A percentile compares a stretch with the other conserved stretches of the same genome.
Conservation (phyloP, 1,140 invertebrate genomes). For the Periplaneta americana region DNA sequence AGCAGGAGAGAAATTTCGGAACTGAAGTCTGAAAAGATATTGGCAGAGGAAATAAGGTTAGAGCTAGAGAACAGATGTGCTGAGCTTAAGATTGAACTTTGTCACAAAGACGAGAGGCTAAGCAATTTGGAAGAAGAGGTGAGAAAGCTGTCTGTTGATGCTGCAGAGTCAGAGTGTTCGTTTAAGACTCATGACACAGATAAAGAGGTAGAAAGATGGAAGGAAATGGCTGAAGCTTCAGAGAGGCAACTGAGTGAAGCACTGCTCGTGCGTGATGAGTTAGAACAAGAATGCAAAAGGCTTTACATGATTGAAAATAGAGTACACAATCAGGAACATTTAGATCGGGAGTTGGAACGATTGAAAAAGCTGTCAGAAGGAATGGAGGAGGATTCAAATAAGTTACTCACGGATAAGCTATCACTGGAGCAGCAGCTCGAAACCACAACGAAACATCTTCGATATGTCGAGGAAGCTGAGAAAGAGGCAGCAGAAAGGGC, state of each 20-base stretch:
- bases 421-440: background rate
- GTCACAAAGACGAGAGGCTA: background rate
- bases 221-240: background rate
- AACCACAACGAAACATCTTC: background rate
- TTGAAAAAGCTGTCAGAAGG: background rate
- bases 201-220: background rate
- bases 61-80: background rate
- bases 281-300: constrained; percentile 13
- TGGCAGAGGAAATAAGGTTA: background rate
- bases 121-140: background rate
- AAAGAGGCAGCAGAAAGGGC: background rate
- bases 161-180: background rate
- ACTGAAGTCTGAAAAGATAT: background rate
- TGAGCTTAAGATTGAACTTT: background rate
- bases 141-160: background rate
- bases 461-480: background rate
- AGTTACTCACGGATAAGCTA: background rate
- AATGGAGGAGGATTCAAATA: background rate
- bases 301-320: background rate
- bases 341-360: background rate
- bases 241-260: constrained; percentile 3
- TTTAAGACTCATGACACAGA: background rate
- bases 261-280: background rate
- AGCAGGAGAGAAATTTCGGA: background rate
- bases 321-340: background rate